Conservation (phyloP, 2,797 vertebrate species). For the Cyprinella venusta region DNA sequence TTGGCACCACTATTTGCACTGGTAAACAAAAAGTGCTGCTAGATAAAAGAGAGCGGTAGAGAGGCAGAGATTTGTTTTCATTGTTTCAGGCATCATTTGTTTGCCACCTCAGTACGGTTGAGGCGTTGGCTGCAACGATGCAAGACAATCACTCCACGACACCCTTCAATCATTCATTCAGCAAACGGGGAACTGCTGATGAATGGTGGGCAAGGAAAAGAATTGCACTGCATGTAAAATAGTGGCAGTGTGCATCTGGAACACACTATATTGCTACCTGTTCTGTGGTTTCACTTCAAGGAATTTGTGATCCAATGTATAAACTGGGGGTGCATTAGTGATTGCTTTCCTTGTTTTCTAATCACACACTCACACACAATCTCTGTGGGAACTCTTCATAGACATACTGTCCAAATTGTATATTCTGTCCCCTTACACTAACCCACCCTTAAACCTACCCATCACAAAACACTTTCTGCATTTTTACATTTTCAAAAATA, state of each 20-base stretch:
- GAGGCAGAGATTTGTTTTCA: slow-evolving; percentile 18
- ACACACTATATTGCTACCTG: not conserved
- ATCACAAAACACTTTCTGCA: no score
- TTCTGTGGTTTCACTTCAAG: slow-evolving; percentile 3
- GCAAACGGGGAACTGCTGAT: slow-evolving; percentile 8
- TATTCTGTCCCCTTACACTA: no score
- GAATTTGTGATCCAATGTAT: slow-evolving; percentile 6
- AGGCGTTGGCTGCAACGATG: slow-evolving; percentile 2
- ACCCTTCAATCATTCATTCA: slow-evolving; percentile 34
- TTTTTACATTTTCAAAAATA: no score
- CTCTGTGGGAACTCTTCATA: no score
- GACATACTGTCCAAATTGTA: no score
- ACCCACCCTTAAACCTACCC: no score
- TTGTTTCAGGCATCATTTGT: slow-evolving; percentile 50
- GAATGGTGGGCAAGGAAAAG: slow-evolving; percentile 11
- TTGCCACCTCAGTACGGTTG: slow-evolving; percentile 24
- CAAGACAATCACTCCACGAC: slow-evolving; percentile 35
- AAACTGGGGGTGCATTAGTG: not conserved
- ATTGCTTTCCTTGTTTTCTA: not conserved
- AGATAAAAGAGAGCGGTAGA: not conserved
- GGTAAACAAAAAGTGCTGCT: slow-evolving; percentile 37
- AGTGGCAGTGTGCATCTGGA: not conserved
- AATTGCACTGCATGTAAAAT: slow-evolving; percentile 7
- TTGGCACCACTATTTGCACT: slow-evolving; percentile 44
- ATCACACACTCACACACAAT: no score